These are phyloP conservation scores for Adelphocoris suturalis DNA, from an alignment of 2,888 invertebrate species.

Conservation along the genomic window DNA sequence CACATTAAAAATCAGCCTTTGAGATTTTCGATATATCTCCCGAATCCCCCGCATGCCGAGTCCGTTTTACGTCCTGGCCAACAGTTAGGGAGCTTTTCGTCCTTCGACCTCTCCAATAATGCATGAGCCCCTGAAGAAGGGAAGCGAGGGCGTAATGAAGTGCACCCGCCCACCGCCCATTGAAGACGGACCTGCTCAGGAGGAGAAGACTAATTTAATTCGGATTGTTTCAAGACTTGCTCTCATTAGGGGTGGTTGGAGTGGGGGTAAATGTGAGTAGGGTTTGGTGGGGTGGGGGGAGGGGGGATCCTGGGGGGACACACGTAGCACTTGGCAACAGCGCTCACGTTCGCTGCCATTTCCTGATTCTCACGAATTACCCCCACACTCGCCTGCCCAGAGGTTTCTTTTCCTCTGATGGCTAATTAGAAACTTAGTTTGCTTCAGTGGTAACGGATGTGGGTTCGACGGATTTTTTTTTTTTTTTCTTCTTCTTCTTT, in stretches of 20 bases:
- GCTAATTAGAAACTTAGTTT: conserved; percentile 66
- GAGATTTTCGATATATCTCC: not conserved
- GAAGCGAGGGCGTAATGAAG: conserved; percentile 43
- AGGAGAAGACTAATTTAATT: conserved; percentile 58
- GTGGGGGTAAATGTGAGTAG: conserved; percentile 43
- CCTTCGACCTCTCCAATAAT: not conserved
- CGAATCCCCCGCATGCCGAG: not conserved
- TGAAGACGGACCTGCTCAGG: conserved; percentile 45
- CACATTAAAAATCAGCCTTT: not conserved
- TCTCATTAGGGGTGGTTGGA: conserved; percentile 52
- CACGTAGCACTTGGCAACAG: conserved; percentile 64
- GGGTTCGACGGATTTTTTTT: not conserved
- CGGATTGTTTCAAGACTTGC: conserved; percentile 66
- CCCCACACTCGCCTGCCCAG: conserved; percentile 20
- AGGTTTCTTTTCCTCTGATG: conserved; percentile 59
- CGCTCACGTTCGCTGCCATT: conserved; percentile 63
- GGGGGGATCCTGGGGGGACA: conserved; percentile 49
- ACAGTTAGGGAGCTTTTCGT: not conserved
- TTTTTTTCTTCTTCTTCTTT: too few relatives aligned
- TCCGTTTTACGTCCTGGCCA: not conserved
- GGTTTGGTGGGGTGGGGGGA: not conserved
- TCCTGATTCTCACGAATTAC: conserved; percentile 67
- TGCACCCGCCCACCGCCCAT: not conserved
- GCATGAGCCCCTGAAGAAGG: conserved; percentile 20
- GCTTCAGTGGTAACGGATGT: conserved; percentile 13